Base-by-base conservation (phyloP, 2,888 invertebrate genomes). In the Selenia dentaria region DNA sequence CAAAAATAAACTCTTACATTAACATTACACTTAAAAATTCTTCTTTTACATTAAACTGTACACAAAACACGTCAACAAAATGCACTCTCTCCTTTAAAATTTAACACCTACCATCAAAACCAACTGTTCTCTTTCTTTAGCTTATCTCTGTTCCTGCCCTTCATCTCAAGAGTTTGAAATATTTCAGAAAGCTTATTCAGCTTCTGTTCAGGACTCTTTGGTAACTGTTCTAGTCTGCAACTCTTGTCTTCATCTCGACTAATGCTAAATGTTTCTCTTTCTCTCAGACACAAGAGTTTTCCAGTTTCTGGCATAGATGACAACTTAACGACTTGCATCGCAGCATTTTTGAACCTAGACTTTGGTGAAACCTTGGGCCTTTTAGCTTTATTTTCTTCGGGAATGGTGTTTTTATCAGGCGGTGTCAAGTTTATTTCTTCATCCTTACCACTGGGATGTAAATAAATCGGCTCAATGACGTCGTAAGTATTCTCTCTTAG, bases 41-140 rank as follows among this genome's bases (percentile, higher is more conserved):
- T 56, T 57, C 62, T 59, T 54, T 51, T 53, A 61, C 49, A 55
- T 45, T 53, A 35, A 47, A 49, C 53, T 57, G 54, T 55, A 62
- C 62, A 62, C 13, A 51, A 67, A 62, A 63, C 62, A 67, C 58
- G 39, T 29, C 29, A 26, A 47, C 70, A 65, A 72, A 68, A 39
- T 62, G 65, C 70, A 70, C 65, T 67, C 77, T 78, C 12, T 40
- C 51, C 52, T 54, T n/a, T n/a, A n/a, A 54, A 24, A 27, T 45
- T 50, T 25, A 25, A 24, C 70, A 75, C 27, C 40, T 43, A 32
- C 0, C 27, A 22, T 25, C 72, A 91, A 64, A 91, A 90, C 91
- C 91, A 91, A 70, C 87, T 88, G 62, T 91, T 83, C 54, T 82
- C 91, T 59, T 79, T 91, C 72, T 81, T 91, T 70, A 88, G 75